Evolutionary conservation across 2,797 vertebrate genomes (phyloP).

Genomic region (Sebastes hubbsi): DNA sequence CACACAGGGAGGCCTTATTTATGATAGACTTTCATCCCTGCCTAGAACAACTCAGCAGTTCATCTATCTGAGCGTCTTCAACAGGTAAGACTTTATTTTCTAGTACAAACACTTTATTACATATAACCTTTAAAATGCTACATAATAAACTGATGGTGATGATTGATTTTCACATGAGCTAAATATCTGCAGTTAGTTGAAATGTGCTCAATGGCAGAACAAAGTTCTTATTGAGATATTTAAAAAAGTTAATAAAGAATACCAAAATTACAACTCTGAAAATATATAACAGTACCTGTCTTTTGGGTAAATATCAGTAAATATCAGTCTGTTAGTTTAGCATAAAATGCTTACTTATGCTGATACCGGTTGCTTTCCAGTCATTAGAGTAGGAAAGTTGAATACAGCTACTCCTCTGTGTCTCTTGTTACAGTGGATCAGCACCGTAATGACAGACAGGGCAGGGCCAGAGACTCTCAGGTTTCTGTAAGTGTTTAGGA

Average conservation of each 20-base stretch:
- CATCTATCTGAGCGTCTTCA: slow-evolving; percentile 32
- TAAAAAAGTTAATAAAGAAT: background rate
- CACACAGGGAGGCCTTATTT: slow-evolving; percentile 28
- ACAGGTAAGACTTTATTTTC: slow-evolving; percentile 66
- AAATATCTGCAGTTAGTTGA: background rate
- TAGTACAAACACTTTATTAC: background rate
- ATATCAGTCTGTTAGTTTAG: background rate
- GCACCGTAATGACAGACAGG: background rate
- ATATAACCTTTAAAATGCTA: background rate
- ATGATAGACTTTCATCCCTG: slow-evolving; percentile 47
- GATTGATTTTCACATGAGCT: background rate
- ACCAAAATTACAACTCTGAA: background rate
- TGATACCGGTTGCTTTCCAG: background rate
- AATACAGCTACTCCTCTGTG: background rate
- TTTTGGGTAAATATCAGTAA: background rate
- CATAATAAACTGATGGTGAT: background rate
- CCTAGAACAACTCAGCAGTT: slow-evolving; percentile 30
- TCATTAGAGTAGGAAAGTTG: background rate
- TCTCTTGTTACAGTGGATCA: background rate
- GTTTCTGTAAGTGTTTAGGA: background rate
- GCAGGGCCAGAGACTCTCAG: background rate
- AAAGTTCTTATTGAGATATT: background rate
- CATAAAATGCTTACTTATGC: background rate
- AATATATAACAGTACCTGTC: background rate
- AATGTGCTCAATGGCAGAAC: background rate